These are phyloP conservation scores for Ardeotis arabs DNA, from an alignment of 2,113 vertebrate species.

Conservation along the genomic window DNA sequence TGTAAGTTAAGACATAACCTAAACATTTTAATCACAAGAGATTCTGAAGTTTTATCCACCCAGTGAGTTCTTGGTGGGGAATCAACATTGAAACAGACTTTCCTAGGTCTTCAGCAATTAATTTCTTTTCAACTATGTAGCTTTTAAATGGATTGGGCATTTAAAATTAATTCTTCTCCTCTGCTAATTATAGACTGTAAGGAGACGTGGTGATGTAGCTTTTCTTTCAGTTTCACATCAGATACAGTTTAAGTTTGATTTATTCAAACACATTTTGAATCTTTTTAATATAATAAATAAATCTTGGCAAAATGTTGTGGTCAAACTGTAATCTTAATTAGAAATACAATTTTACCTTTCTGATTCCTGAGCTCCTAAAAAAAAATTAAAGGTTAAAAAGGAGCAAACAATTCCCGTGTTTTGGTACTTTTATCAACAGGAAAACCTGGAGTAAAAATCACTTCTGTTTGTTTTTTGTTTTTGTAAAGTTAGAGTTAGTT, in stretches of 20 bases:
- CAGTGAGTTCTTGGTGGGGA: slow-evolving; percentile 2
- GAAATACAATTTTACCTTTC: neutral
- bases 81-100: neutral
- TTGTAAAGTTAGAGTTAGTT: too few species aligned
- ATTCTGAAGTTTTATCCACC: slow-evolving; percentile 26
- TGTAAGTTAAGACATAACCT: slow-evolving; percentile 64
- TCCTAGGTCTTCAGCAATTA: neutral
- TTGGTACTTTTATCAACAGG: neutral
- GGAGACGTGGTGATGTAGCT: neutral
- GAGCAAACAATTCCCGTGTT: neutral
- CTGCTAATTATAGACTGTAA: neutral
- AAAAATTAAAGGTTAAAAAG: neutral
- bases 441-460: neutral
- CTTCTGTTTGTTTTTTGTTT: neutral
- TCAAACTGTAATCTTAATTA: neutral
- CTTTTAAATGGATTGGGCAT: slow-evolving; percentile 13
- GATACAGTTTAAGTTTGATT: neutral
- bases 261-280: neutral
- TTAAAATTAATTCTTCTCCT: slow-evolving; percentile 2
- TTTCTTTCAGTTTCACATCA: slow-evolving; percentile 17
- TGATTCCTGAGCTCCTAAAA: neutral
- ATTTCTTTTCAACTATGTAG: slow-evolving; percentile 1
- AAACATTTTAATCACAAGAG: slow-evolving; percentile 45
- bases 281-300: neutral
- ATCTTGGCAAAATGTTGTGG: neutral